phyloP scores from a whole-genome alignment of 2,113 vertebrate genomes.

The Platichthys flesus region DNA sequence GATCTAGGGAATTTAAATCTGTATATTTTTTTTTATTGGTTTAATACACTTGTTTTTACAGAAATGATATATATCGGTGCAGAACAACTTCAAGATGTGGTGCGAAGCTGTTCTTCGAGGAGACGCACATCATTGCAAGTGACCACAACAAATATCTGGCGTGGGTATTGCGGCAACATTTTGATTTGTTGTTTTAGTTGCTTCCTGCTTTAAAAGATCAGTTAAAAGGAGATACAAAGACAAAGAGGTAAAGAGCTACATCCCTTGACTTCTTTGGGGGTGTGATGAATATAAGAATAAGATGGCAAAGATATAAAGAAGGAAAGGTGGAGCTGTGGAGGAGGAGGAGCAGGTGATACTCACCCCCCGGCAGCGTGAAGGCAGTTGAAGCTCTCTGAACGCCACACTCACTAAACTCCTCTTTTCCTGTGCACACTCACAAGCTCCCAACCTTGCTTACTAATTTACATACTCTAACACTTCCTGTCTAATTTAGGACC shows the following conservation, averaged over 20 bases:
- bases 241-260: constrained; percentile 15
- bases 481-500: constrained; percentile 58
- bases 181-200: constrained; percentile 23
- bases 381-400: constrained; percentile 23
- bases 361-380: constrained; percentile 11
- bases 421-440: constrained; percentile 13
- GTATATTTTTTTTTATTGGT: neutral
- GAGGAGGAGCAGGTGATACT: constrained; percentile 13
- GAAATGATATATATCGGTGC: neutral
- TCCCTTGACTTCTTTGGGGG: neutral
- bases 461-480: constrained; percentile 42
- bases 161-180: constrained; percentile 22
- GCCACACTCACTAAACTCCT: constrained; percentile 27
- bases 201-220: constrained; percentile 43
- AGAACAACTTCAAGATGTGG: constrained; percentile 6
- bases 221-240: constrained; percentile 11
- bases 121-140: constrained; percentile 11
- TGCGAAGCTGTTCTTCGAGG: constrained; percentile 9
- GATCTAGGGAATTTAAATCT: no score
- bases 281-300: constrained; percentile 5
- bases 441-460: constrained; percentile 6
- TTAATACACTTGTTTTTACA: neutral
- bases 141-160: constrained; percentile 39
- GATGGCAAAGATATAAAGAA: constrained; percentile 11
- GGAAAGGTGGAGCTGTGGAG: neutral